Evolutionary conservation across 1,140 invertebrate genomes (phyloP), one percentile per base, ranked within the genome.

Genomic region (Drosophila nigromelanica): DNA sequence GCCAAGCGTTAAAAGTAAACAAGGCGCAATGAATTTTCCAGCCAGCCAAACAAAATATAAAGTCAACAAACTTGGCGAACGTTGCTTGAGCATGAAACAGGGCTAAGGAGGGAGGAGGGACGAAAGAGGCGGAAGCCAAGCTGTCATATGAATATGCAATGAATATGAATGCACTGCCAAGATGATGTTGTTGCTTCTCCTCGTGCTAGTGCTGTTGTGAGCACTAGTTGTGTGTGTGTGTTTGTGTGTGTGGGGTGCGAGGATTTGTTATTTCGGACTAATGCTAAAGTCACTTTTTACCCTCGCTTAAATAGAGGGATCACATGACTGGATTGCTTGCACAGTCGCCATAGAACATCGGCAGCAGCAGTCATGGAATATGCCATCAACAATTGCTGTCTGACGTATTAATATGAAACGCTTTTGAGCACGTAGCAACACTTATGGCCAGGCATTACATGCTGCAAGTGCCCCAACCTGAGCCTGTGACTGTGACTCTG

Each of bases 371-470:
- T 79, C 82, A 87, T 78, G 81, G 70, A 68, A 80, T 73, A 80
- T 73, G 77, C 55, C 60, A 78, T 71, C 66, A 72, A 76, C 73
- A 67, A 73, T 43, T 60, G 62, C 76, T 76, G 69, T 80, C 76
- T 85, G 76, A 80, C 85, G 83, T 89, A 89, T 89, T 89, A 89
- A 89, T 89, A 89, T 89, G 83, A 89, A 89, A 80, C 83, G 83
- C 83, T 89, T 89, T 89, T 89, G 83, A 89, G 83, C 83, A 89
- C 83, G 83, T 89, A 89, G 83, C 76, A 82, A 89, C 83, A 89
- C 83, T 89, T 89, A 89, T 83, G 83, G 69, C 59, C 83, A 73
- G 61, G 73, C 73, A 76, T 76, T 76, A 76, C 73, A 76, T 76
- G 68, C 48, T 72, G 73, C 73, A 76, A 76, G 73, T 76, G 73